A percentile compares a stretch with the other conserved stretches of the same genome.
These are phyloP conservation scores for Dreissena polymorpha DNA, from an alignment of 1,140 invertebrate species.

Conservation along the genomic window DNA sequence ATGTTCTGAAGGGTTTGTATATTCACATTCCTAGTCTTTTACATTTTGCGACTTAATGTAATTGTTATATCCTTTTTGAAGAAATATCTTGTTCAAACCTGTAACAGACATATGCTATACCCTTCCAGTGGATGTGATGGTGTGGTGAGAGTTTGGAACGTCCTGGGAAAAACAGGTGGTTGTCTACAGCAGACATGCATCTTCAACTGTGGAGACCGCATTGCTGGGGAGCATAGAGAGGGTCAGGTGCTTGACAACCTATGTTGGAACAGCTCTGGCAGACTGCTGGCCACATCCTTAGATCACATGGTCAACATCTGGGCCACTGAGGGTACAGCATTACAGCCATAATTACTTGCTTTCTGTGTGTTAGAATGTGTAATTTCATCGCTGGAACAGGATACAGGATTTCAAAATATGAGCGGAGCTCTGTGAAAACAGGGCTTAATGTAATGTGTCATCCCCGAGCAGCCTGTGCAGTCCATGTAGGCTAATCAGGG, in stretches of 20 bases:
- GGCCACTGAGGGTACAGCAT: slow-evolving; percentile 79
- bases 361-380: neutral
- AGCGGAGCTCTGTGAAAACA: neutral
- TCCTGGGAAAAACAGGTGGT: slow-evolving; percentile 77
- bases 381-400: neutral
- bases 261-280: slow-evolving; percentile 82
- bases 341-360: neutral
- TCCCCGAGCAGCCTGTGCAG: no score
- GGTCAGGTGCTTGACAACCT: slow-evolving; percentile 81
- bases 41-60: no score
- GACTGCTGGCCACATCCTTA: slow-evolving; percentile 82
- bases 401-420: neutral
- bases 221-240: slow-evolving; percentile 81
- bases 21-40: no score
- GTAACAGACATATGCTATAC: no score
- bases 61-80: no score
- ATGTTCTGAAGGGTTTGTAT: no score
- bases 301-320: slow-evolving; percentile 84
- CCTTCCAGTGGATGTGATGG: slow-evolving; percentile 83
- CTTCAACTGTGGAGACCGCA: slow-evolving; percentile 82
- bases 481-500: no score
- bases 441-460: neutral
- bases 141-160: slow-evolving; percentile 84
- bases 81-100: no score
- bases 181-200: slow-evolving; percentile 83